These are phyloP conservation scores for Notoglanidium macrostoma DNA, from an alignment of 2,797 vertebrate genomes.

Conservation along the genomic window DNA sequence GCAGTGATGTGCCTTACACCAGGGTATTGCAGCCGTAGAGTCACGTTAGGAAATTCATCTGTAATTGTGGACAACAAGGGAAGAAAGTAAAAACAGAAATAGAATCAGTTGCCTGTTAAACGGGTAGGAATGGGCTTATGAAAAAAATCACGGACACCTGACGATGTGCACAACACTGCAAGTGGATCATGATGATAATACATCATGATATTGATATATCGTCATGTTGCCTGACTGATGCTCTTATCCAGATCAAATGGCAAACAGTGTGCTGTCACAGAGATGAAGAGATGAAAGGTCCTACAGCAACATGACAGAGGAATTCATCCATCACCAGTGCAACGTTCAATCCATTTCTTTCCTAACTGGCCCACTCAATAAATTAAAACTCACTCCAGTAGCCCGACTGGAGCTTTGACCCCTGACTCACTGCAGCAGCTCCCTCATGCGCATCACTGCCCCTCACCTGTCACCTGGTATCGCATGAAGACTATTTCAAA, in stretches of 20 bases:
- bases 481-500: not conserved
- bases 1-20: not conserved
- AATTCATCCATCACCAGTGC: constrained; percentile 4
- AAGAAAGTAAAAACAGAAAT: not conserved
- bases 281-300: constrained; percentile 2
- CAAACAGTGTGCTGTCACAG: constrained; percentile 5
- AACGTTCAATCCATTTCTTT: constrained; percentile 20
- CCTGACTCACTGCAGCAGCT: not conserved
- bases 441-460: not conserved
- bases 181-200: not conserved
- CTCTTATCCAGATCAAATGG: constrained; percentile 15
- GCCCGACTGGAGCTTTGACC: not conserved
- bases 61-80: not conserved
- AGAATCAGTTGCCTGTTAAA: not conserved
- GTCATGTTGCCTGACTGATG: constrained; percentile 13
- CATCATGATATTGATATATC: constrained; percentile 13
- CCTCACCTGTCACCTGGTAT: not conserved
- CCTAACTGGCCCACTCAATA: not conserved
- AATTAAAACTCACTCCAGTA: constrained; percentile 24
- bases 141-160: not conserved
- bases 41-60: not conserved
- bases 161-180: not conserved
- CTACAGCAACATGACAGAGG: constrained; percentile 17
- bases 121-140: not conserved
- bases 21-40: not conserved